phyloP scores from a whole-genome alignment of 2,888 invertebrate genomes.

The Athalia circularis region DNA sequence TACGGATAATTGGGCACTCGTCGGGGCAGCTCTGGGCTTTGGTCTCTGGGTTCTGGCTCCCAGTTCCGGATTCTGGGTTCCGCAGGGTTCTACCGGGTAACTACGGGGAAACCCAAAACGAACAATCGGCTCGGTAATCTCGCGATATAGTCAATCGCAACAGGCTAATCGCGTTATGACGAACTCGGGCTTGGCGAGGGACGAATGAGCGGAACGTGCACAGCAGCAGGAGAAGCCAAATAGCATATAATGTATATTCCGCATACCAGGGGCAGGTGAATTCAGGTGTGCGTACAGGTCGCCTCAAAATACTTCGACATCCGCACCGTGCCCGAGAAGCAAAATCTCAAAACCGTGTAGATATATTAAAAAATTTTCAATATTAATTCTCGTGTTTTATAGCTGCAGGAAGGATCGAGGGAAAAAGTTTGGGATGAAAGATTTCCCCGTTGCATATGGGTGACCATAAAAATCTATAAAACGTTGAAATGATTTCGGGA shows the following conservation, averaged over 20 bases:
- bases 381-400: too few species aligned
- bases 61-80: background rate
- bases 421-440: too few species aligned
- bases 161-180: constrained; percentile 34
- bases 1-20: constrained; percentile 19
- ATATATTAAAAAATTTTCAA: too few species aligned
- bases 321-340: too few species aligned
- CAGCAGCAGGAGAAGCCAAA: constrained; percentile 12
- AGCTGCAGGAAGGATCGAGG: too few species aligned
- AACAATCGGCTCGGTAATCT: constrained; percentile 38
- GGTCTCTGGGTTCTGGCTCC: too few species aligned
- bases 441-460: too few species aligned
- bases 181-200: background rate
- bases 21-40: background rate
- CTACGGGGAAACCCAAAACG: constrained; percentile 23
- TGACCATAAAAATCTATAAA: too few species aligned
- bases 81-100: background rate
- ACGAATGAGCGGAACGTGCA: background rate
- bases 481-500: too few species aligned
- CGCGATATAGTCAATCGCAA: constrained; percentile 20
- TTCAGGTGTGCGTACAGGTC: too few species aligned
- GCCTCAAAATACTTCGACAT: too few species aligned
- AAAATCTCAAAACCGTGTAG: too few species aligned
- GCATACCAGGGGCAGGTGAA: background rate
- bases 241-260: background rate